Evolutionary conservation across 2,113 vertebrate species (phyloP).

Genomic region (Aleadryas rufinucha): DNA sequence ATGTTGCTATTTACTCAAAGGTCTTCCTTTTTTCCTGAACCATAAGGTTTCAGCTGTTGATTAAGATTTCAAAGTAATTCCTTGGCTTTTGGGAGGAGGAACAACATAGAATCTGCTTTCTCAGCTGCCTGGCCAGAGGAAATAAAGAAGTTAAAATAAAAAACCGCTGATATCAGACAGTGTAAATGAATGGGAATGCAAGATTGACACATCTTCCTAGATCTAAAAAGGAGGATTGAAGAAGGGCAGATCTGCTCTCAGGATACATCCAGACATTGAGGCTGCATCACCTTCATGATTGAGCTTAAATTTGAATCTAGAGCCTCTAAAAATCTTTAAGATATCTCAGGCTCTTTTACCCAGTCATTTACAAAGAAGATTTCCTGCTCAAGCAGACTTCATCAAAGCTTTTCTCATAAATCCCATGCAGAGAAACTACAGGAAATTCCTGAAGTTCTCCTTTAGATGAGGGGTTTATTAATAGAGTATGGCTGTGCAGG

Average conservation of each 20-base stretch:
- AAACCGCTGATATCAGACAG: not conserved
- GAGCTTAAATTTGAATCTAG: not conserved
- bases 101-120: not conserved
- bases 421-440: not conserved
- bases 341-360: not conserved
- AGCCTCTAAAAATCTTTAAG: not conserved
- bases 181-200: not conserved
- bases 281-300: not conserved
- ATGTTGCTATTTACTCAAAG: not conserved
- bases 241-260: not conserved
- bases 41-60: not conserved
- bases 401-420: not conserved
- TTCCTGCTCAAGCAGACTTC: not conserved
- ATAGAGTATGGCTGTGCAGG: accelerated
- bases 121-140: not conserved
- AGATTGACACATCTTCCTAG: not conserved
- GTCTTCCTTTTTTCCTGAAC: not conserved
- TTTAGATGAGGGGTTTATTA: not conserved
- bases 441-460: not conserved
- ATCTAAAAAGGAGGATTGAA: not conserved
- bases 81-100: not conserved
- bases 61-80: not conserved
- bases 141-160: not conserved
- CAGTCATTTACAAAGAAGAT: not conserved
- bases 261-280: not conserved